A percentile compares a stretch with the other conserved stretches of the same genome.
phyloP scores from a whole-genome alignment of 1,140 invertebrate species.

The Zaprionus ornatus region DNA sequence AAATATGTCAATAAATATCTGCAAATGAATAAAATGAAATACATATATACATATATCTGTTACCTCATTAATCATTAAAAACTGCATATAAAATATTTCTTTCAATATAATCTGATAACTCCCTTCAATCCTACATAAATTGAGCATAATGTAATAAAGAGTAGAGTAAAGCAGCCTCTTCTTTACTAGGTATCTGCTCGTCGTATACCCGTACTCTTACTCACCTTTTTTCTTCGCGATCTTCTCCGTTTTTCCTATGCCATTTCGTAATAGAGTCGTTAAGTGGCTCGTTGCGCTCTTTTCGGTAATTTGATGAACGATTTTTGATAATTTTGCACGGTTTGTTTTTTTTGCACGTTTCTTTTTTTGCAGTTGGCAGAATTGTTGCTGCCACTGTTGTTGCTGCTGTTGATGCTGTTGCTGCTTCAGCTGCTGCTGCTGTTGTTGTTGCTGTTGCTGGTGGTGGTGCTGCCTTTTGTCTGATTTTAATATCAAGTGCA shows the following conservation, averaged over 20 bases:
- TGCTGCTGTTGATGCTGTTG: slow-evolving; percentile 12
- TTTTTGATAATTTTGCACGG: slow-evolving; percentile 80
- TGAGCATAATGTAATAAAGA: no score
- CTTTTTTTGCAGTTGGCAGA: slow-evolving; percentile 4
- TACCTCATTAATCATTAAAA: no score
- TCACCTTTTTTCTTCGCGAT: slow-evolving; percentile 45
- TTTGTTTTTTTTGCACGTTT: slow-evolving; percentile 71
- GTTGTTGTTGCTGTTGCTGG: background rate
- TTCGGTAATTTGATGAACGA: slow-evolving; percentile 82
- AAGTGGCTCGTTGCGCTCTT: slow-evolving; percentile 63
- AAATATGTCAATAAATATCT: no score
- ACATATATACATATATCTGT: no score
- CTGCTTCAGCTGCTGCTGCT: background rate
- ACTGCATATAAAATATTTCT: no score
- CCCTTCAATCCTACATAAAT: no score
- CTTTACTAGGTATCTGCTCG: background rate
- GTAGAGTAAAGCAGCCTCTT: accelerated
- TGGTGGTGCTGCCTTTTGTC: slow-evolving; percentile 61
- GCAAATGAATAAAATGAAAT: no score
- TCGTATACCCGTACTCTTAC: background rate
- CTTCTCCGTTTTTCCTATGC: slow-evolving; percentile 53
- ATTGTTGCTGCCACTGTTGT: slow-evolving; percentile 6
- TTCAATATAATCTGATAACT: no score
- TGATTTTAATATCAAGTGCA: slow-evolving; percentile 83
- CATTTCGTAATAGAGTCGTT: slow-evolving; percentile 82